phyloP scores from a whole-genome alignment of 2,888 invertebrate genomes.

The Lypha dubia region DNA sequence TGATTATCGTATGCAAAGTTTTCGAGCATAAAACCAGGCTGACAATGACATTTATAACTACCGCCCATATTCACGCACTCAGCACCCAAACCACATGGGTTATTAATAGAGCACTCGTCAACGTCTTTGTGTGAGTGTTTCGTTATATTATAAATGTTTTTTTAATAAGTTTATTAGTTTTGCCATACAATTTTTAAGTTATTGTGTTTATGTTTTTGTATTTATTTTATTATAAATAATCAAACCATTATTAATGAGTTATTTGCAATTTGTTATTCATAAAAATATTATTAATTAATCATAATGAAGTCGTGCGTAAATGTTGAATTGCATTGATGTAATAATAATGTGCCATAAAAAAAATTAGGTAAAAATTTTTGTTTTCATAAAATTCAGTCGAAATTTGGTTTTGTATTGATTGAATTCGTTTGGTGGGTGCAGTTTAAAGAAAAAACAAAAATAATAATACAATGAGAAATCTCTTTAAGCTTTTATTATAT shows the following conservation, averaged over 20 bases:
- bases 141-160: constrained; percentile 70
- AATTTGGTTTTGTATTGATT: constrained; percentile 37
- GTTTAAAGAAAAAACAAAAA: constrained; percentile 43
- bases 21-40: constrained; percentile 87
- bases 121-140: constrained; percentile 84
- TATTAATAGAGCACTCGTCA: constrained; percentile 87
- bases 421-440: constrained; percentile 52
- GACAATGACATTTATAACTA: constrained; percentile 90
- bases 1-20: constrained; percentile 75
- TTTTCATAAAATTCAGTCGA: constrained; percentile 67
- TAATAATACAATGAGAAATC: constrained; percentile 40
- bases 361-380: constrained; percentile 13
- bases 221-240: constrained; percentile 24
- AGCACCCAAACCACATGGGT: constrained; percentile 88
- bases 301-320: constrained; percentile 63
- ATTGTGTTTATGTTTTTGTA: constrained; percentile 11
- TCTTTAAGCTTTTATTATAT: constrained; percentile 25
- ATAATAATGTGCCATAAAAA: constrained; percentile 50
- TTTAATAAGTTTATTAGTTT: constrained; percentile 53
- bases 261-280: constrained; percentile 48
- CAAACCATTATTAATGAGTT: constrained; percentile 61
- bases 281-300: constrained; percentile 37
- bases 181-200: constrained; percentile 13
- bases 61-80: constrained; percentile 90
- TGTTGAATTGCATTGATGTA: constrained; percentile 61